Evolutionary conservation across 2,888 invertebrate species (phyloP), one percentile per base, ranked within the genome.

Genomic region (Drymonia ruficornis): DNA sequence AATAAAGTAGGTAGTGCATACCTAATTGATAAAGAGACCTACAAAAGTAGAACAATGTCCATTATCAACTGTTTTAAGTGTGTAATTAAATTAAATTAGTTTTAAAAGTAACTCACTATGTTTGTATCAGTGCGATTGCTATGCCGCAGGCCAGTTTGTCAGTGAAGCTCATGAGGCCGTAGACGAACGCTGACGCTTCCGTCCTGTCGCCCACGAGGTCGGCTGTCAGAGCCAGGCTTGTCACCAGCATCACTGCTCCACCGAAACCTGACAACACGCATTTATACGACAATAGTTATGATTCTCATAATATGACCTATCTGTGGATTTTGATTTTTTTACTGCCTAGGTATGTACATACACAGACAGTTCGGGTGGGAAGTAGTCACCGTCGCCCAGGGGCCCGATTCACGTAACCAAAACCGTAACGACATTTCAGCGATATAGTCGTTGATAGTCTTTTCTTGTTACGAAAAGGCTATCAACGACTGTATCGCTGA

Each of bases 61-160:
- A 11, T 11, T 34, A 34, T 34, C 31, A 34, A 11, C 28, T 28
- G 28, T 8, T 31, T 11, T 1, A 11, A 36, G 13, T 36, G 7
- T 2, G 13, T n/a, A 36, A 36, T 36, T 1, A n/a, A n/a, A 36
- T n/a, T 13, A 6, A 36, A 6, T 36, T 3, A 23, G 3, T 23
- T 23, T 23, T 23, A 23, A 23, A 23, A 23, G 23, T 23, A 9
- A 93, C 95, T 93, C 83, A 97, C 94, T 96, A 92, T 74, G 95
- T 93, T 83, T 98, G 97, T 73, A 98, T 96, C 6, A 96, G 67
- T 58, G 96, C 95, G 50, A 98, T 97, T 45, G 96, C 97, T 13
- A 97, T 65, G 8, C 98, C 98, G 87, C 98, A 98, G 0, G 97
- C 95, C 8, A 98, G 88, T 87, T 98, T 99, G 87, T 98, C 98